phyloP scores from a whole-genome alignment of 1,140 invertebrate genomes.

The Pseudachorutes palmiensis region DNA sequence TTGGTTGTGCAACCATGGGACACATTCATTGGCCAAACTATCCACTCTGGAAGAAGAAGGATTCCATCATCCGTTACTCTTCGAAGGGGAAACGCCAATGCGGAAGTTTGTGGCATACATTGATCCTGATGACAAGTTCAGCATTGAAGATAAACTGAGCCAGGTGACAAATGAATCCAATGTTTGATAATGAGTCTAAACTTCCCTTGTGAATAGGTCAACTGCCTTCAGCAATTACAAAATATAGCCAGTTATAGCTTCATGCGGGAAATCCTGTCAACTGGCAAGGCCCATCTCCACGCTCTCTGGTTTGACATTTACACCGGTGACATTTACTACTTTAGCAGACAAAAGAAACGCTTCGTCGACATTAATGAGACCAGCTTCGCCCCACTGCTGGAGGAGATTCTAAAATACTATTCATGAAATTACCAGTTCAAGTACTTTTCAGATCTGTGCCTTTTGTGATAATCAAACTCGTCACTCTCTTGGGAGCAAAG shows the following conservation, averaged over 20 bases:
- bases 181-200: constrained; percentile 20
- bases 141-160: constrained; percentile 82
- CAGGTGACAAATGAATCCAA: constrained; percentile 53
- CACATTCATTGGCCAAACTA: constrained; percentile 72
- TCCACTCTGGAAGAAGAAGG: constrained; percentile 59
- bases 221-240: constrained; percentile 85
- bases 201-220: constrained; percentile 72
- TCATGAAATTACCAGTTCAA: no score
- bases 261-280: constrained; percentile 69
- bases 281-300: constrained; percentile 69
- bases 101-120: constrained; percentile 87
- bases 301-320: constrained; percentile 95
- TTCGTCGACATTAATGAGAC: constrained; percentile 78
- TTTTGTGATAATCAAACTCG: no score
- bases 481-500: no score
- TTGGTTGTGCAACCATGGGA: constrained; percentile 82
- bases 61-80: constrained; percentile 66
- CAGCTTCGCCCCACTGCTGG: constrained; percentile 61
- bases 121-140: constrained; percentile 83
- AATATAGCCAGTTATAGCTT: constrained; percentile 92
- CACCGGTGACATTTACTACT: constrained; percentile 89
- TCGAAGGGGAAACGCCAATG: constrained; percentile 75
- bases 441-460: no score
- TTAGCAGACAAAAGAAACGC: constrained; percentile 70
- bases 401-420: constrained; percentile 71